Evolutionary conservation across 2,888 invertebrate genomes (phyloP), one percentile per base, ranked within the genome.

Genomic region (Unio pictorum): DNA sequence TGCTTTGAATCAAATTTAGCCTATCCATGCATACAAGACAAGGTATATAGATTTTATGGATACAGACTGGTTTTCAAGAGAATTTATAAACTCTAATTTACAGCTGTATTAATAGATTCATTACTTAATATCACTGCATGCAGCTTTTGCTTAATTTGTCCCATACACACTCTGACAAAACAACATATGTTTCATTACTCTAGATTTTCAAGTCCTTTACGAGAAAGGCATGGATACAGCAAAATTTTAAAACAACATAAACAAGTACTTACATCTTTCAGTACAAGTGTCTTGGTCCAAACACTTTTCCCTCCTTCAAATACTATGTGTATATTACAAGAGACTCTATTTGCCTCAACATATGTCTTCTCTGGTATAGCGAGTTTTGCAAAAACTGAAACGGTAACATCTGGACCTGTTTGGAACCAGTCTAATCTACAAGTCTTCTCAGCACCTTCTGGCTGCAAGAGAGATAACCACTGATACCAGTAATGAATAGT

Each of bases 381-480:
- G 81, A 95, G 94, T 91, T 98, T 98, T 1, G 96, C 95, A 91
- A 96, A 99, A 61, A 98, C 93, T 57, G 97, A 94, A 64, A 98
- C 93, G 72, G 95, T 94, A 0, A 98, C 95, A 88, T 93, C 92
- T 0, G 93, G 92, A 0, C 94, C 94, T 0, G 98, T 98, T 91
- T 99, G 98, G 91, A 98, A 96, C 95, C 97, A 97, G 89, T 99
- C 98, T 92, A 95, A 94, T 34, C 97, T 93, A 87, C 98, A 98
- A 71, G 82, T 71, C 71, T 83, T 83, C 66, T 74, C 73, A 64
- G 78, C 79, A 57, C 81, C 79, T 57, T 69, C 71, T 45, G 77
- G 72, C 79, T 80, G 65, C 17, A 74, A 71, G 45, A 68, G 18
- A 71, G 1, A 62, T n/a, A 8, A 61, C 55, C 45, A 59, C 4